Evolutionary conservation across 2,888 invertebrate species (phyloP).

Genomic region (Eudemis profundana): DNA sequence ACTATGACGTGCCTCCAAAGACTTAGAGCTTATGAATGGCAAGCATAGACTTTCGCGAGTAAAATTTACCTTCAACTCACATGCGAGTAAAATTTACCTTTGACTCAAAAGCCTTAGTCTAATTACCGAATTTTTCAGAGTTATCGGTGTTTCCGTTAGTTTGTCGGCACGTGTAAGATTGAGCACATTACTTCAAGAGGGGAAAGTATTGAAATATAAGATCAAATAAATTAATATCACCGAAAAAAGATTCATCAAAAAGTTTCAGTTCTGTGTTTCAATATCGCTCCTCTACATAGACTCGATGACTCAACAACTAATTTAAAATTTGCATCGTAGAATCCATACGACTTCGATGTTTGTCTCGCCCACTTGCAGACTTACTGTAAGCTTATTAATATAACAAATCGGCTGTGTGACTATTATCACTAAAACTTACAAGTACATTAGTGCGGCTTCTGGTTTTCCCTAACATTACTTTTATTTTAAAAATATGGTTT

Average conservation of each 20-base stretch:
- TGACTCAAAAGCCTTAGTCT: no score
- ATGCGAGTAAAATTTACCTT: no score
- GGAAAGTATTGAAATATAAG: no score
- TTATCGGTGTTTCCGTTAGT: neutral
- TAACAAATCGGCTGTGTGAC: neutral
- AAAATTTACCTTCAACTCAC: no score
- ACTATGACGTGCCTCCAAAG: no score
- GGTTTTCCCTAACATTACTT: conserved; percentile 21
- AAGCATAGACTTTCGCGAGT: no score
- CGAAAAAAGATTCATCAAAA: no score
- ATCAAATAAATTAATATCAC: no score
- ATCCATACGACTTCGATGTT: conserved; percentile 13
- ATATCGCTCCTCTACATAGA: neutral
- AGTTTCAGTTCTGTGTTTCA: neutral
- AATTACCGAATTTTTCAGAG: no score
- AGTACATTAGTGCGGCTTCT: conserved; percentile 5
- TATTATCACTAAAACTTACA: conserved; percentile 1
- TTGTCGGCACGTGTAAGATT: neutral
- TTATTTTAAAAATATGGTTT: neutral
- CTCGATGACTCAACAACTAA: conserved; percentile 3
- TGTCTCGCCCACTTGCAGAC: conserved; percentile 18
- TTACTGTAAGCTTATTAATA: conserved; percentile 29
- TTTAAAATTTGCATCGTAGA: conserved; percentile 2
- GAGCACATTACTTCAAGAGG: neutral
- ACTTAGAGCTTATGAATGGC: no score